Evolutionary conservation across 2,888 invertebrate species (phyloP), one percentile per base, ranked within the genome.

Genomic region (Sympetrum striolatum): DNA sequence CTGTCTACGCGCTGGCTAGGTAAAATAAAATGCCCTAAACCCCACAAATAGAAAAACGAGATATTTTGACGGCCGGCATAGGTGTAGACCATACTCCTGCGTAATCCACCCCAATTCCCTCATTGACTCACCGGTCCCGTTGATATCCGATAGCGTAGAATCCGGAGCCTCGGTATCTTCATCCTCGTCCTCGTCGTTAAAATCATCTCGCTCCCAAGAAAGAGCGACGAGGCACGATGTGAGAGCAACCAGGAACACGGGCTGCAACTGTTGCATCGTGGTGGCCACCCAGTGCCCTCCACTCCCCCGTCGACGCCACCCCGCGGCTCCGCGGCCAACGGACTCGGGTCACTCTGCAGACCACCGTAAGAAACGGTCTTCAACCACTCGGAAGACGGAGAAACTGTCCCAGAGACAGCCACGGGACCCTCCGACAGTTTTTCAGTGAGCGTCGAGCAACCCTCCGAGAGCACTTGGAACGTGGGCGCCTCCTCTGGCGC

Each of bases 231-330:
- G 86, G 86, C 86, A 86, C 86, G 86, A 86, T 15, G 86, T 86
- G 86, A 86, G 58, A 60, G 86, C 86, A 37, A 86, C 86, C 86
- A 86, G 64, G 86, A 86, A 86, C 86, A 86, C 86, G 86, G 86
- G 86, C 86, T 86, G 86, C 86, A 86, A 86, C 86, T 86, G 86
- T 86, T 86, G 86, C 86, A 86, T 86, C 86, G 86, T 86, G 86
- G 60, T 37, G 60, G 48, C 60, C 60, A 48, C 86, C 86, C 60
- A 8, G 60, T 60, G 53, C 25, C 86, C 86, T 86, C 86, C 86
- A 37, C 37, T 60, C 60, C 31, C 86, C 86, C 37, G 60, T 31
- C 81, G 31, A 53, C 81, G 81, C 82, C 80, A 80, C 80, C 58
- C 58, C 31, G 44, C 81, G 82, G 82, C 31, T 35, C 58, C 31